A percentile compares a stretch with the other conserved stretches of the same genome.
phyloP scores from a whole-genome alignment of 2,113 vertebrate genomes.

The Noctilio leporinus region DNA sequence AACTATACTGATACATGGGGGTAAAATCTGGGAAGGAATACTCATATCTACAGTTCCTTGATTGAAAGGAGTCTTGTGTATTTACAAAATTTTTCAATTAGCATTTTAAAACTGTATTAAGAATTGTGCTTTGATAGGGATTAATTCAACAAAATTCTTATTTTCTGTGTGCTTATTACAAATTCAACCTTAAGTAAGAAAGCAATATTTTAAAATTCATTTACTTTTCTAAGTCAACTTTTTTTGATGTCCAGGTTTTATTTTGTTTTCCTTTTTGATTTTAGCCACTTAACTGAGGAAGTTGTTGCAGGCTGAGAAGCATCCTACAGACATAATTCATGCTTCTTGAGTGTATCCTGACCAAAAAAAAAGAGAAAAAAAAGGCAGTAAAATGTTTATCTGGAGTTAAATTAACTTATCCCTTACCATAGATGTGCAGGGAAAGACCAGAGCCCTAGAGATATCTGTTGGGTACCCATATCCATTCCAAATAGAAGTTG shows the following conservation, averaged over 20 bases:
- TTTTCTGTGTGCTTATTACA: not conserved
- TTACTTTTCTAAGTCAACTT: constrained; percentile 25
- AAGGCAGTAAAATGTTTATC: not conserved
- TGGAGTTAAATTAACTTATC: not conserved
- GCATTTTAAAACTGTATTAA: not conserved
- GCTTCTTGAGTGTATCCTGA: not conserved
- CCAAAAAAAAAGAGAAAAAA: not conserved
- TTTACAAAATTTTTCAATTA: not conserved
- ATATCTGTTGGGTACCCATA: not conserved
- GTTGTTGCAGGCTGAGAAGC: not conserved
- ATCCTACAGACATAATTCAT: not conserved
- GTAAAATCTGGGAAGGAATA: not conserved
- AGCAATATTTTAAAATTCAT: not conserved
- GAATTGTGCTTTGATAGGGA: not conserved
- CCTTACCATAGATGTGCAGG: not conserved
- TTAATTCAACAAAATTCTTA: not conserved
- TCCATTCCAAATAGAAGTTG: not conserved
- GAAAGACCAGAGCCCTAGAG: not conserved
- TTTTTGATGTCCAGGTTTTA: not conserved
- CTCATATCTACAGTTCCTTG: not conserved
- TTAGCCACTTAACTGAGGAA: not conserved
- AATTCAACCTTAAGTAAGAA: not conserved
- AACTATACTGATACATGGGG: not conserved
- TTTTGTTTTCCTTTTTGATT: constrained; percentile 16
- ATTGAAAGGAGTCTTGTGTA: not conserved